Evolutionary conservation across 2,113 vertebrate genomes (phyloP).

Genomic region (Crotalus horridus): DNA sequence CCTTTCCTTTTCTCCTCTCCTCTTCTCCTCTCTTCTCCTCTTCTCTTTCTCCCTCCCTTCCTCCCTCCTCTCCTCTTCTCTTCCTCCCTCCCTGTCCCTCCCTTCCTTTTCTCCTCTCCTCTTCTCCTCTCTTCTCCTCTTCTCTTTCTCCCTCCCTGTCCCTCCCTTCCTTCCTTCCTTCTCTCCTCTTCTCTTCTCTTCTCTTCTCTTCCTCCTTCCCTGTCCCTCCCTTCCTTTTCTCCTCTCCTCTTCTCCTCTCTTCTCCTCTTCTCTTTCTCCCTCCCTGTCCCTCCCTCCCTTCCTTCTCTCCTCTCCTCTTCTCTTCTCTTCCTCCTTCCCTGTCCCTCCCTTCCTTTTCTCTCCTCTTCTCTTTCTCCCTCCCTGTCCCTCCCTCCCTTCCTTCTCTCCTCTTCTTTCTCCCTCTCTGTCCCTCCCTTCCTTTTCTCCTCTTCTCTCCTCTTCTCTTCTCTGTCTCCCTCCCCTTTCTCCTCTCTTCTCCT

Average conservation of each 20-base stretch:
- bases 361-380: fast-evolving
- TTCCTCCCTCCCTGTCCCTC: too few relatives aligned
- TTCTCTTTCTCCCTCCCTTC: fast-evolving
- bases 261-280: too few relatives aligned
- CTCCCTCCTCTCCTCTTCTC: fast-evolving
- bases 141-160: fast-evolving
- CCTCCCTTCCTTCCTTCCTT: fast-evolving
- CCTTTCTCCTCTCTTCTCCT: fast-evolving
- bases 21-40: fast-evolving
- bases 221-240: fast-evolving
- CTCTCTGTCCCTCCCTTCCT: too few relatives aligned
- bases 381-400: fast-evolving
- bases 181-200: too few relatives aligned
- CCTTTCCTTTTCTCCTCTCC: fast-evolving
- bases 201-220: fast-evolving
- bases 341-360: fast-evolving
- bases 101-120: fast-evolving
- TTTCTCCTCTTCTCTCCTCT: fast-evolving
- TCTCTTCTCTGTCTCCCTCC: fast-evolving
- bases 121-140: fast-evolving
- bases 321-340: too few relatives aligned
- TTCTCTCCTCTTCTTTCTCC: too few relatives aligned
- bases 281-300: too few relatives aligned
- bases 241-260: too few relatives aligned
- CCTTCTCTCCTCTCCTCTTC: fast-evolving